Base-by-base conservation (phyloP, 2,113 vertebrate genomes). In the Dicaeum eximium region DNA sequence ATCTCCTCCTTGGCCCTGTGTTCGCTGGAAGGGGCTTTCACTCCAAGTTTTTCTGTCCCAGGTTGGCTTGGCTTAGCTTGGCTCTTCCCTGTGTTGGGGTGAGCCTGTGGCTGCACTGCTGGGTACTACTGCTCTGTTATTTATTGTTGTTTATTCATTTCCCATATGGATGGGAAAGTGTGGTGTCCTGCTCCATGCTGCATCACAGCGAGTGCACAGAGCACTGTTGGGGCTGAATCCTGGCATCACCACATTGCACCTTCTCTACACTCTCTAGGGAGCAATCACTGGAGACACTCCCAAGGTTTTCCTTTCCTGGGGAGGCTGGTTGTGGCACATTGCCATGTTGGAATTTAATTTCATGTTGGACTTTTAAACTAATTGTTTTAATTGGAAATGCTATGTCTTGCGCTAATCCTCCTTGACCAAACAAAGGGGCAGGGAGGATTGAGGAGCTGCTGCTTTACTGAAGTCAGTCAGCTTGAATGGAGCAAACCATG, bases 361-460 rank as follows among this genome's bases (percentile, higher is more conserved):
- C 30, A 11, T 66, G 30, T 22, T 8, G 21, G 40, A n/a, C 40
- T 94, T 82, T 40, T 40, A 53, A 82, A 30, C 11, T 69, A 13
- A 40, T 64, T 38, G 13, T 60, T 91, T 89, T 42, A 25, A 13
- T 10, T 48, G n/a, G 40, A 91, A 94, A 56, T 44, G 15, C 28
- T 54, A 0, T 18, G 20, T 56, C 57, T 80, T 0, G 0, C 2
- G 0, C 47, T 2, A 0, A 5, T 82, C 33, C 35, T 38, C 11
- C 28, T 31, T 35, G 9, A 48, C 40, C 45, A 82, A 64, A 37
- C 0, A 0, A 80, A 48, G 25, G 1, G 13, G 7, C 8, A 23
- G n/a, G 25, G 7, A 25, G 10, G 10, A 22, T 57, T 57, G n/a
- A 80, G 62, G 25, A 92, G 54, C 45, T 61, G 17, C 22, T 23